Conservation (phyloP, 2,113 vertebrate genomes). For the Ophiodon elongatus region DNA sequence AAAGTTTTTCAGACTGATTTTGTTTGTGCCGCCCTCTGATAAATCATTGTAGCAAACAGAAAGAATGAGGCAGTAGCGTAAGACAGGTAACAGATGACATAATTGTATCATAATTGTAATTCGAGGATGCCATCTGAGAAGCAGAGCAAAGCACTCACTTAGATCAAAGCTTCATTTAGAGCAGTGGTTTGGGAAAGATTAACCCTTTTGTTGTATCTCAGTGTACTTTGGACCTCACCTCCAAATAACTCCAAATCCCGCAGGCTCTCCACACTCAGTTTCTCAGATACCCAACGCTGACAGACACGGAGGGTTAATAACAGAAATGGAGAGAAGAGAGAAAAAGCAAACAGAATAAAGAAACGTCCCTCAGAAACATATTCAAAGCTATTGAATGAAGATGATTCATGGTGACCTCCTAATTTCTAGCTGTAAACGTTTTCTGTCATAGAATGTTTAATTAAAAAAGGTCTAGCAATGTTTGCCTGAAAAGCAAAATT, state of each 20-base stretch:
- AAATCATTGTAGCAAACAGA: constrained; percentile 25
- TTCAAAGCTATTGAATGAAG: constrained; percentile 33
- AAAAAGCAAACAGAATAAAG: constrained; percentile 53
- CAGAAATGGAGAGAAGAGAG: constrained; percentile 62
- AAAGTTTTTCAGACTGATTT: not conserved
- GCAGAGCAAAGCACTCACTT: constrained; percentile 24
- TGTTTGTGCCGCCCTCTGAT: not conserved
- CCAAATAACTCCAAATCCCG: constrained; percentile 97
- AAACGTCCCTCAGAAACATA: constrained; percentile 26
- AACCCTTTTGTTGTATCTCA: constrained; percentile 20
- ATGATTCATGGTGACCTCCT: not conserved
- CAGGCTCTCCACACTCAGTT: constrained; percentile 98
- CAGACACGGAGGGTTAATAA: constrained; percentile 60
- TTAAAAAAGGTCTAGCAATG: too few relatives aligned
- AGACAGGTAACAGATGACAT: constrained; percentile 18
- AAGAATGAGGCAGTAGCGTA: not conserved
- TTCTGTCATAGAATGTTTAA: too few relatives aligned
- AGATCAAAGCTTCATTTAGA: constrained; percentile 27
- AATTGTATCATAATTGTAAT: not conserved
- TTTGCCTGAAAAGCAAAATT: too few relatives aligned
- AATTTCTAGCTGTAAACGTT: not conserved
- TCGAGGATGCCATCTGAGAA: constrained; percentile 12
- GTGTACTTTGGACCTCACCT: constrained; percentile 87
- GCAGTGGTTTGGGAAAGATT: constrained; percentile 23
- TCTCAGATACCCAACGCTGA: constrained; percentile 98